Base-by-base conservation (phyloP, 2,888 invertebrate species). In the Eucriotettix oculatus region DNA sequence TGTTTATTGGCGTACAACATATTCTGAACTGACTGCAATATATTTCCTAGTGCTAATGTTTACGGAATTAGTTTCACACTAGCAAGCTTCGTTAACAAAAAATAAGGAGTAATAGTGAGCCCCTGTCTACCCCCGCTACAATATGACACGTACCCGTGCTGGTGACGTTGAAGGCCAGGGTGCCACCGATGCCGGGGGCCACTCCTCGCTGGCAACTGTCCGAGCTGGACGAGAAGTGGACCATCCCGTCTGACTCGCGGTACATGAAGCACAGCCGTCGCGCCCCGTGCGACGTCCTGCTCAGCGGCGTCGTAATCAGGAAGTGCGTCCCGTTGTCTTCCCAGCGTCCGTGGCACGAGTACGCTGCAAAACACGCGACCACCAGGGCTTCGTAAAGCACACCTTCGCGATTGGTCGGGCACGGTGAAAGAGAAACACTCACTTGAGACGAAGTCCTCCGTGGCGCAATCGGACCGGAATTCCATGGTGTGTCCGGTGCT, bases 301-400 rank as follows among this genome's bases (percentile, higher is more conserved):
- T 81, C 67, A 85, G 75, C 29, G 87, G 87, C 58, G 87, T 86
- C 60, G 87, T 85, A 72, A 92, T 90, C 67, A 92, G 84, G 74
- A 86, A 92, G 71, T 87, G 86, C 59, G 88, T 88, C 65, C 87
- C 88, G 71, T 86, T 86, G 73, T 92, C 91, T 69, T 86, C 84
- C 92, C 92, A 92, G 55, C 87, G 83, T 58, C 91, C 92, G 73
- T 91, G 91, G 73, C 92, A 92, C 52, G 88, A 87, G 76, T 91
- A 92, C 62, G 88, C 91, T 90, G 76, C 16, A 73, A 61, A 61
- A 60, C n/a, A 29, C 29, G 7, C 29, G 29, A 29, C 7, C 29
- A 29, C 29, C n/a, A n/a, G n/a, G 29, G 29, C 3, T 29, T 29
- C 2, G 29, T 29, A 29, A 29, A 29, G 29, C 29, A 5, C 29